Conservation (phyloP, 2,888 invertebrate species). For the Rhagophthalmus giganteus region DNA sequence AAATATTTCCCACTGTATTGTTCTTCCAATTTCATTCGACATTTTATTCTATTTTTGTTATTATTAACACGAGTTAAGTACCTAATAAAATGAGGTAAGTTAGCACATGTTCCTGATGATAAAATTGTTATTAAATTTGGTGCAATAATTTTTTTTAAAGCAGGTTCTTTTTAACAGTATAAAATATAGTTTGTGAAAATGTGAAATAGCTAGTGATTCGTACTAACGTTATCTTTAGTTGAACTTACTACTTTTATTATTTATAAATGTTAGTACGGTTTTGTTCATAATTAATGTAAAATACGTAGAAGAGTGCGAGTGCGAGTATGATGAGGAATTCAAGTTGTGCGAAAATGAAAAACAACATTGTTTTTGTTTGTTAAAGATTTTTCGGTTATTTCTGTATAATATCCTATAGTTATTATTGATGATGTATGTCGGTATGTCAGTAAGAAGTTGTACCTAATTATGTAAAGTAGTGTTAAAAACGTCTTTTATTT, state of each 20-base stretch:
- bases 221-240: slow-evolving; percentile 40
- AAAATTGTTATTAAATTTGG: slow-evolving; percentile 28
- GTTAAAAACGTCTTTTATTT: slow-evolving; percentile 54
- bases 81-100: no score
- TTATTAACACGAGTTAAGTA: no score
- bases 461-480: slow-evolving; percentile 57
- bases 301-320: slow-evolving; percentile 37
- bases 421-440: slow-evolving; percentile 47
- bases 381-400: slow-evolving; percentile 47
- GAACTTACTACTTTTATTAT: slow-evolving; percentile 29
- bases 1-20: neutral
- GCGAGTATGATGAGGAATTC: slow-evolving; percentile 30
- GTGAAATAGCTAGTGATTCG: slow-evolving; percentile 39
- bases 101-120: slow-evolving; percentile 8
- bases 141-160: slow-evolving; percentile 30
- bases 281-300: slow-evolving; percentile 41
- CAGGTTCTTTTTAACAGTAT: slow-evolving; percentile 13
- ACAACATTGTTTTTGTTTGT: slow-evolving; percentile 19
- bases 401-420: slow-evolving; percentile 50
- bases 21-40: slow-evolving; percentile 6
- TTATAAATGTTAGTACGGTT: slow-evolving; percentile 40
- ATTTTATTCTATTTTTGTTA: no score
- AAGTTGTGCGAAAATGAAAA: slow-evolving; percentile 10
- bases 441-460: slow-evolving; percentile 53
- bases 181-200: slow-evolving; percentile 25